phyloP scores from a whole-genome alignment of 2,113 vertebrate species.

The Gopherus evgoodei region DNA sequence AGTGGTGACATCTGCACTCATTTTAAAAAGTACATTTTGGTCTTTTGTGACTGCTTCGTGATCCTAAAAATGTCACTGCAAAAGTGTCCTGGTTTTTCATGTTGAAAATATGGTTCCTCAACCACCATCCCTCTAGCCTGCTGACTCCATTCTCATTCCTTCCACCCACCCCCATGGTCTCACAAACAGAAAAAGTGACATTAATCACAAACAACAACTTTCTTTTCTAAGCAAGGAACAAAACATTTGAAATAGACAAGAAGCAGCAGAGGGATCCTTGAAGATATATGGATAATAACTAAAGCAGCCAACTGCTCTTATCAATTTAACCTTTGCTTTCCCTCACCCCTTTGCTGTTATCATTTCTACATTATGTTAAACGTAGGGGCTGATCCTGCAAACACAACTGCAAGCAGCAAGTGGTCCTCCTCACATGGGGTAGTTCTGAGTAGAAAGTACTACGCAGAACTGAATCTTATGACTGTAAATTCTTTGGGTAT shows the following conservation, averaged over 20 bases:
- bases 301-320: background rate
- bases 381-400: background rate
- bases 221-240: background rate
- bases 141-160: background rate
- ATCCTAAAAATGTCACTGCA: background rate
- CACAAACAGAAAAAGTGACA: background rate
- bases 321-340: background rate
- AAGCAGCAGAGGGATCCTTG: background rate
- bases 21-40: background rate
- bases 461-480: background rate
- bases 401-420: background rate
- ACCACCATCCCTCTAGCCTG: background rate
- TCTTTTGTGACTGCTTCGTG: background rate
- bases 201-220: background rate
- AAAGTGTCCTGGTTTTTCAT: background rate
- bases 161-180: background rate
- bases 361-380: background rate
- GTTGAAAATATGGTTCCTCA: background rate
- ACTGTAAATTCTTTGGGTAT: background rate
- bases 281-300: background rate
- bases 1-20: background rate
- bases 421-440: accelerated
- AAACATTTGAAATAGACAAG: background rate
- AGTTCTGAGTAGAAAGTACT: background rate
- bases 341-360: background rate